Conservation (phyloP, 2,113 vertebrate genomes). For the Corythoichthys intestinalis region DNA sequence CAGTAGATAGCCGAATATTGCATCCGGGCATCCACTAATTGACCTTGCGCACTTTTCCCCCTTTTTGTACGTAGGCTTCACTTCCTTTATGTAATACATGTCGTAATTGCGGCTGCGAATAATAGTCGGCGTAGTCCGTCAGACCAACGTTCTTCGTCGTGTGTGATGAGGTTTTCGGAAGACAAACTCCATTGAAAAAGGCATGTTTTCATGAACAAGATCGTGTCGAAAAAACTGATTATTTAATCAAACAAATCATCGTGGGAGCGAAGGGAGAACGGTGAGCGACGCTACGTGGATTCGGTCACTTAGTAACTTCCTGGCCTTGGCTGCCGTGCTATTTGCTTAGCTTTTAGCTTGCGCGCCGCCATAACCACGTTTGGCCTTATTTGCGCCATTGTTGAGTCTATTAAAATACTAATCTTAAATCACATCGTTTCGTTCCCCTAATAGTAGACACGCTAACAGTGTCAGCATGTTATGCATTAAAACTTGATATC, state of each 20-base stretch:
- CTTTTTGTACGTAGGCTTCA: conserved; percentile 22
- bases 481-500: not conserved
- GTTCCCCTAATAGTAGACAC: not conserved
- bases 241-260: not conserved
- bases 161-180: conserved; percentile 26
- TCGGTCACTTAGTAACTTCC: not conserved
- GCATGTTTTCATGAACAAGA: conserved; percentile 41
- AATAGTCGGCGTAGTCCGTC: conserved; percentile 32
- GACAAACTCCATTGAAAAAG: not conserved
- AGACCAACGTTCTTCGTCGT: conserved; percentile 32
- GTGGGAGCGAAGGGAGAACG: conserved; percentile 24
- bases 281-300: not conserved
- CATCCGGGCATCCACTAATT: conserved; percentile 46
- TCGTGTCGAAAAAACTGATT: not conserved
- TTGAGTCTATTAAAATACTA: not conserved
- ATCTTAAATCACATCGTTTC: too few species aligned
- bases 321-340: conserved; percentile 27
- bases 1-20: conserved; percentile 10
- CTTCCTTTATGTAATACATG: accelerated
- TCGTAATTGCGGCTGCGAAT: conserved; percentile 36
- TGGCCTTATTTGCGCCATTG: conserved; percentile 20
- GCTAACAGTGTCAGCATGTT: not conserved
- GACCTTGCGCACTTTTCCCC: conserved; percentile 28
- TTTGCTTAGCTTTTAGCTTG: conserved; percentile 22
- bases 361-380: conserved; percentile 23